phyloP scores from a whole-genome alignment of 2,797 vertebrate species.

The Danionella dracula region DNA sequence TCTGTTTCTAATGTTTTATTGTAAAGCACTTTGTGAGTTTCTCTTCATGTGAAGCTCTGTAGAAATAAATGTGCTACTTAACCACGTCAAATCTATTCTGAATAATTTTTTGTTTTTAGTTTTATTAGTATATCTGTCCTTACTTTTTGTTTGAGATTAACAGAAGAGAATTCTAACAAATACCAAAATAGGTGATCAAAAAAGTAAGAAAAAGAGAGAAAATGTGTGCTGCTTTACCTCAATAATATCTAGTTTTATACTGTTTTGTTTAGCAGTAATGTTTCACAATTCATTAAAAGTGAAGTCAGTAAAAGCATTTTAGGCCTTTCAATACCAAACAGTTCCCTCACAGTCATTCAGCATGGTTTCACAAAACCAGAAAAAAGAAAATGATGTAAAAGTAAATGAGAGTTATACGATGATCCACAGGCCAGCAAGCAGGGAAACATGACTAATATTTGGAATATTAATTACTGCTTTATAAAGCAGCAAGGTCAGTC shows the following conservation, averaged over 20 bases:
- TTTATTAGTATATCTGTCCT: no score
- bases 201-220: background rate
- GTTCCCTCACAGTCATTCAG: background rate
- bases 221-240: background rate
- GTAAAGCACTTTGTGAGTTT: no score
- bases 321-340: background rate
- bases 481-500: slow-evolving; percentile 58
- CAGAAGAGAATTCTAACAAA: no score
- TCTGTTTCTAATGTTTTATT: no score
- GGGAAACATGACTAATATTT: slow-evolving; percentile 65
- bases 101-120: no score
- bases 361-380: background rate
- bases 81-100: no score
- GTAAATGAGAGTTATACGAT: slow-evolving; percentile 38
- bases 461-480: slow-evolving; percentile 65
- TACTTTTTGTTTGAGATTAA: no score
- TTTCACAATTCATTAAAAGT: slow-evolving; percentile 1
- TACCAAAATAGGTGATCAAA: no score
- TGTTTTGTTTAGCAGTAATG: background rate
- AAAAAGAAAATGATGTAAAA: slow-evolving; percentile 32
- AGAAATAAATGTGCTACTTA: no score
- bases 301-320: background rate
- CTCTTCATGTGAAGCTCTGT: no score
- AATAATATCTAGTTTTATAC: background rate
- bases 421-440: slow-evolving; percentile 22